Percentiles rank a stretch among this genome's conserved stretches.
These are phyloP conservation scores for Clitarchus hookeri DNA, from an alignment of 2,888 invertebrate species.

Conservation along the genomic window DNA sequence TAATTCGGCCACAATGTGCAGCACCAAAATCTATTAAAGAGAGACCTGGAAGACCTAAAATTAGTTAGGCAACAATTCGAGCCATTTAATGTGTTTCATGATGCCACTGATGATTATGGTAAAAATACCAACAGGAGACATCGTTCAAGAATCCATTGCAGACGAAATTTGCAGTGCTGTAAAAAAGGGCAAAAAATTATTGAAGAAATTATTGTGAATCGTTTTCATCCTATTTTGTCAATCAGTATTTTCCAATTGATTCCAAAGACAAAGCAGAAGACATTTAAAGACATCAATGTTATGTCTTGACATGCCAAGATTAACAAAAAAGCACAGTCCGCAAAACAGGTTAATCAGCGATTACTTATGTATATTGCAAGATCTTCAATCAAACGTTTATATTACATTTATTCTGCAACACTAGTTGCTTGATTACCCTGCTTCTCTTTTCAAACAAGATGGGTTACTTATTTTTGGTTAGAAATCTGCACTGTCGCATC, in stretches of 20 bases:
- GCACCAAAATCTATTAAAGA: not conserved
- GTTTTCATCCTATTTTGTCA: not conserved
- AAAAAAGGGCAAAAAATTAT: conserved; percentile 7
- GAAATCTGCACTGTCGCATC: not conserved
- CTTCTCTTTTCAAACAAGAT: not conserved
- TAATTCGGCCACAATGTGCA: not conserved
- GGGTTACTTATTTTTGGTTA: not conserved
- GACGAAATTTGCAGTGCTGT: not conserved
- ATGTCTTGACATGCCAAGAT: not conserved
- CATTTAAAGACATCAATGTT: not conserved
- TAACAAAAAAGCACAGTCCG: not conserved
- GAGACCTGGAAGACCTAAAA: not conserved
- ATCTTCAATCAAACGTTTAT: not conserved
- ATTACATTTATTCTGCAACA: not conserved
- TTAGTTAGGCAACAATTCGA: conserved; percentile 18
- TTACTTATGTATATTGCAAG: not conserved
- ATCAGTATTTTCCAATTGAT: not conserved
- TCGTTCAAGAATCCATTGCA: not conserved
- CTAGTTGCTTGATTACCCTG: not conserved
- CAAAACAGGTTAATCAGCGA: conserved; percentile 9
- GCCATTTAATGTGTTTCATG: not conserved
- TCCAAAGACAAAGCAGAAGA: conserved; percentile 16
- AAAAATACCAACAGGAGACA: not conserved
- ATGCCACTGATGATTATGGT: conserved; percentile 10
- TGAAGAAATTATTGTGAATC: not conserved